Base-by-base conservation (phyloP, 2,888 invertebrate genomes). In the Nymphalis c-album region DNA sequence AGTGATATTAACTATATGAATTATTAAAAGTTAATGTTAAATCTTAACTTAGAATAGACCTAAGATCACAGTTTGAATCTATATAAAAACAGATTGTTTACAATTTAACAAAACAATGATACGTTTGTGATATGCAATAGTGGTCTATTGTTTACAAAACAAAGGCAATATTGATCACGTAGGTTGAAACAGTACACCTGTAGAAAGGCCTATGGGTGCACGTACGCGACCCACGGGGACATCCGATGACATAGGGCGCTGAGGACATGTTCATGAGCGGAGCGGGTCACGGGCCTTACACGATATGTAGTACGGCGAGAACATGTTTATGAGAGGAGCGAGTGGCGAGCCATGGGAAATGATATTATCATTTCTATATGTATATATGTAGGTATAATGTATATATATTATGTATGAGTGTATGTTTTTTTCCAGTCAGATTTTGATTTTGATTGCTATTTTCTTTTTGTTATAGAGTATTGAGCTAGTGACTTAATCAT, bases 171-270 rank as follows among this genome's bases (percentile, higher is more conserved):
- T 68, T 55, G 71, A 73, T 71, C 72, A 62, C 63, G 57, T 53
- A 46, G 59, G 60, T 60, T 61, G 51, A 71, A 71, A 72, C 73
- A 68, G 71, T 72, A 71, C 72, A 72, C 73, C 72, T 73, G 73
- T 70, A 65, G 65, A 64, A 46, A 60, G 53, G 72, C 69, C 63
- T 69, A 51, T 63, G 76, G 72, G 77, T 75, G 77, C 88, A 86
- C 88, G 88, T 87, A 84, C 80, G 68, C 80, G 87, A 87, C 87
- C 86, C 75, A 74, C 75, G 75, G 64, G 64, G 84, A 83, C 83
- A 84, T 82, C 83, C 82, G 80, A 79, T 73, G 74, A 74, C 72
- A 73, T 62, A 31, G 45, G 20, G 22, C 50, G 45, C 20, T 45
- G 40, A 20, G 18, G 20, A 59, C 10, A 31, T 58, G 10, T 58